phyloP scores from a whole-genome alignment of 1,140 invertebrate species.

The Ectropis grisescens region DNA sequence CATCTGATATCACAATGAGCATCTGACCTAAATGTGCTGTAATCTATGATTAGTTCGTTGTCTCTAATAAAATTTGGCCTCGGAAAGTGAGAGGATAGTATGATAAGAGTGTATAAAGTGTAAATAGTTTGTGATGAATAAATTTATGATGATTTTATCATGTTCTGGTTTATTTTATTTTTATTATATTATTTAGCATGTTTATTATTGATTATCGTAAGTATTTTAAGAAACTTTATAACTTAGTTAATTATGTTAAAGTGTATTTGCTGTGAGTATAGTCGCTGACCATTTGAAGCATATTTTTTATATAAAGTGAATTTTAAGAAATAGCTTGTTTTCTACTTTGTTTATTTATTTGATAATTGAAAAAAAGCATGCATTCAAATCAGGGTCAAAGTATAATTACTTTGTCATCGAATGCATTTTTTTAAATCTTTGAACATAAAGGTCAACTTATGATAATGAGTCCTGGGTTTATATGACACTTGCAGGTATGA shows the following conservation, averaged over 20 bases:
- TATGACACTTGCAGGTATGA: too few species aligned
- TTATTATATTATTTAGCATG: neutral
- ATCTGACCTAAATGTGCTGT: neutral
- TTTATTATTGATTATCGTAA: neutral
- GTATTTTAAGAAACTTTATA: neutral
- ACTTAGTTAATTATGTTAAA: neutral
- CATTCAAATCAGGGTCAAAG: too few species aligned
- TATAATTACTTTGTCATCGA: too few species aligned
- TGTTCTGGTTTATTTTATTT: neutral
- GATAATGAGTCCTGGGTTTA: too few species aligned
- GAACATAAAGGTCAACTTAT: too few species aligned
- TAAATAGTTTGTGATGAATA: conserved; percentile 20
- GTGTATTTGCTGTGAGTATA: neutral
- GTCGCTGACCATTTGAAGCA: neutral
- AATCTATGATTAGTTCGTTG: neutral
- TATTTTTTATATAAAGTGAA: neutral
- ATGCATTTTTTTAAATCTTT: too few species aligned
- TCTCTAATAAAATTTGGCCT: neutral
- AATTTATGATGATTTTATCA: neutral
- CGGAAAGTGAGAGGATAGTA: conserved; percentile 2
- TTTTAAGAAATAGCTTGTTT: too few species aligned
- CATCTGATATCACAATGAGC: conserved; percentile 38
- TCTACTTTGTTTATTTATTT: too few species aligned
- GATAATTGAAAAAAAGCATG: too few species aligned
- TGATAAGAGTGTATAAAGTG: conserved; percentile 19